Conservation (phyloP, 2,888 invertebrate genomes). For the Lasioglossum villosulum region DNA sequence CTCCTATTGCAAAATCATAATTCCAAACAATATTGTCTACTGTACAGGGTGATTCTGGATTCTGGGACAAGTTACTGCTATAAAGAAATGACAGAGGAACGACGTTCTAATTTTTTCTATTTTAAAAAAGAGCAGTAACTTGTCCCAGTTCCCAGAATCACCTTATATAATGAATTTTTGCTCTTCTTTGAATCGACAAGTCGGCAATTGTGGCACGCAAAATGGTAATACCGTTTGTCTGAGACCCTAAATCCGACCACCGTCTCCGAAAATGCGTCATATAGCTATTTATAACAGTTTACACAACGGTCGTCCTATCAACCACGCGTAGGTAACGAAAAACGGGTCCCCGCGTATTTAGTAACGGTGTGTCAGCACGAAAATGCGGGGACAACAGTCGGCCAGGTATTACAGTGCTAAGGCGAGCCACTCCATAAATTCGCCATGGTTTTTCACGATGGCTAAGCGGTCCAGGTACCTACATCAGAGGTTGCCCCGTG, state of each 20-base stretch:
- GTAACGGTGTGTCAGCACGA: constrained; percentile 28
- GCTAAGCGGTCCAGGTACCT: constrained; percentile 64
- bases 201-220: neutral
- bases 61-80: no score
- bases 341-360: neutral
- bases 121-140: no score
- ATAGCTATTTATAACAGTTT: neutral
- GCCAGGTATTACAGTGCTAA: constrained; percentile 37
- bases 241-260: neutral
- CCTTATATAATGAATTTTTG: neutral
- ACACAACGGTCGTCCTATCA: neutral
- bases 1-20: no score
- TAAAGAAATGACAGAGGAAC: no score
- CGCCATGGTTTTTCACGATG: constrained; percentile 73
- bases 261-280: neutral
- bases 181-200: neutral
- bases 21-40: no score
- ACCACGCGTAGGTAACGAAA: neutral
- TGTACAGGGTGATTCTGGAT: no score
- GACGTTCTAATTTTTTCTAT: no score
- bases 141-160: no score
- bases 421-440: constrained; percentile 76
- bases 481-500: neutral
- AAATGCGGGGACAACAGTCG: constrained; percentile 62
- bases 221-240: neutral